Percentiles rank a stretch among this genome's conserved stretches.
Conservation (phyloP, 2,797 vertebrate species). For the Diplodus puntazzo region DNA sequence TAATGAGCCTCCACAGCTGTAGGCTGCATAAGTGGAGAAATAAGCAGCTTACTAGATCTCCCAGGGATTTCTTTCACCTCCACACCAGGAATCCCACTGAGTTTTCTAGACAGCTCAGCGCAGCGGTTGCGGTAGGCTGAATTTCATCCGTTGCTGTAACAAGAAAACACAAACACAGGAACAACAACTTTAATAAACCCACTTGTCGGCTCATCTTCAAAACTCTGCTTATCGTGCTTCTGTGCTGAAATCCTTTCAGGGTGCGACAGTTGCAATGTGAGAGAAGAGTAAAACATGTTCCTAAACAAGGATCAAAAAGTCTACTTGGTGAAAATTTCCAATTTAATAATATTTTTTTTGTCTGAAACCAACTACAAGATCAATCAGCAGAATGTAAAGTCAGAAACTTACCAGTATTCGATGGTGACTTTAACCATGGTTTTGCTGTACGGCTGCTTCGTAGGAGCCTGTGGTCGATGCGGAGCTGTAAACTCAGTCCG, state of each 20-base stretch:
- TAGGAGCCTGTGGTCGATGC: neutral
- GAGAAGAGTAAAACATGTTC: neutral
- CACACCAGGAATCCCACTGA: slow-evolving; percentile 53
- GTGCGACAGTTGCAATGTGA: neutral
- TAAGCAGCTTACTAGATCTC: slow-evolving; percentile 53
- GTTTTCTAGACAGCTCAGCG: too few species aligned
- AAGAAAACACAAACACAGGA: neutral
- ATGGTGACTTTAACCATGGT: slow-evolving; percentile 48
- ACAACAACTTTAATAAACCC: neutral
- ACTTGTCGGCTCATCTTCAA: neutral
- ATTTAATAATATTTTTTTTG: too few species aligned
- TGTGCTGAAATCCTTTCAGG: neutral
- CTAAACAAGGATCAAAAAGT: neutral
- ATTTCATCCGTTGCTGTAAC: slow-evolving; percentile 57
- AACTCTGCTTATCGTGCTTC: neutral
- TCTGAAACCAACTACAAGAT: too few species aligned
- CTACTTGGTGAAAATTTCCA: too few species aligned
- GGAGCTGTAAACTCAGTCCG: neutral
- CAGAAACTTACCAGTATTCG: slow-evolving; percentile 71
- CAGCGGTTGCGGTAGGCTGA: too few species aligned
- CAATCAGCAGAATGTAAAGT: neutral
- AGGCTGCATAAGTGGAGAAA: neutral
- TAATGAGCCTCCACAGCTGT: neutral
- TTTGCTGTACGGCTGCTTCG: neutral
- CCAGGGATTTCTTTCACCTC: slow-evolving; percentile 31